Percentiles rank a stretch among this genome's conserved stretches.
phyloP scores from a whole-genome alignment of 2,113 vertebrate genomes.

The Otus sunia region DNA sequence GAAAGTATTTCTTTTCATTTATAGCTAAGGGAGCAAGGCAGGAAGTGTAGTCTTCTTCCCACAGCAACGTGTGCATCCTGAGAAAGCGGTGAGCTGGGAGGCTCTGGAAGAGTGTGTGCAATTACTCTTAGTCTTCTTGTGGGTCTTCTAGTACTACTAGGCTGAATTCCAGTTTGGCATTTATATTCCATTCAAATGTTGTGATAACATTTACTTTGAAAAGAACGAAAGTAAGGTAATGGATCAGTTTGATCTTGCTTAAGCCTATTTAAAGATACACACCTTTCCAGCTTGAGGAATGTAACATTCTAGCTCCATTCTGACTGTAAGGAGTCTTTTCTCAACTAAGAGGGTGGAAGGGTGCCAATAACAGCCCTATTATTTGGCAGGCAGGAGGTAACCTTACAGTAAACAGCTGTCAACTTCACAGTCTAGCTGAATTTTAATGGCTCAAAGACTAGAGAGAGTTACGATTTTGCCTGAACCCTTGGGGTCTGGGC shows the following conservation, averaged over 20 bases:
- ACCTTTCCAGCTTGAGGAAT: not conserved
- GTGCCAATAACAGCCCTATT: conserved; percentile 38
- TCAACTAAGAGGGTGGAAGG: not conserved
- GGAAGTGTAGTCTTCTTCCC: not conserved
- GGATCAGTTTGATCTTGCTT: not conserved
- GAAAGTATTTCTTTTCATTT: not conserved
- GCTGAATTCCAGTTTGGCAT: not conserved
- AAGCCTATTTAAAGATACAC: not conserved
- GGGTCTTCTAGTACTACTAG: not conserved
- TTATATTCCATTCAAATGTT: not conserved
- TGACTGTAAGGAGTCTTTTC: not conserved
- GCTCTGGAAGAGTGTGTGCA: not conserved
- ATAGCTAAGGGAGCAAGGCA: not conserved
- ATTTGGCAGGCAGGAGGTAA: conserved; percentile 63
- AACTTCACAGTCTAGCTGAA: conserved; percentile 34
- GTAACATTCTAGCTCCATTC: fast-evolving
- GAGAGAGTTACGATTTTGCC: not conserved
- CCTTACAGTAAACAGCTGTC: conserved; percentile 68
- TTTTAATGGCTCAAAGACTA: conserved; percentile 45
- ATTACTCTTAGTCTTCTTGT: not conserved
- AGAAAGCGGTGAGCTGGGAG: not conserved
- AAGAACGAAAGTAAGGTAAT: not conserved
- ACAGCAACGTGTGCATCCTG: not conserved
- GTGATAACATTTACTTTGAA: not conserved
- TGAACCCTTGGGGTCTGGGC: not conserved